Evolutionary conservation across 2,113 vertebrate species (phyloP), one percentile per base, ranked within the genome.

Genomic region (Ictalurus furcatus): DNA sequence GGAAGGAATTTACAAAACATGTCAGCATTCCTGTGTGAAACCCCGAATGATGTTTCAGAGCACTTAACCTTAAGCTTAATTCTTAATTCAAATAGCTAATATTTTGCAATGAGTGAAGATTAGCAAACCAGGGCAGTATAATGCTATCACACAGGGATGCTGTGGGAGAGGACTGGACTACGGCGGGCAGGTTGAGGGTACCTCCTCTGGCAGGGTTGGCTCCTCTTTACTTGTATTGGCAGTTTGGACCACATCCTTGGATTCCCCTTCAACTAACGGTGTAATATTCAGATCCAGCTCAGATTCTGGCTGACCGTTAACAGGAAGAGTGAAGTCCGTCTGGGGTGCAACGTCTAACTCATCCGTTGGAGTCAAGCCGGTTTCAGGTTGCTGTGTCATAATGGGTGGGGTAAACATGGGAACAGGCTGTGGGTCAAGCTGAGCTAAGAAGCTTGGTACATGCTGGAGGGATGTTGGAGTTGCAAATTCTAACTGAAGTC

Each of bases 201-300:
- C 97, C 97, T 97, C 95, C 95, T 93, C 93, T 92, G 11, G 81
- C 58, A 95, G 94, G 90, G 94, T 82, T 65, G 96, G 94, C 78
- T 97, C 96, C 89, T 95, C 95, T 78, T 93, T 89, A 92, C 95
- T 90, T 30, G 85, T 88, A 74, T 95, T 94, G 88, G 94, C 87
- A 0, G 87, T 92, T 48, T 90, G 93, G 61, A 93, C 92, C 90
- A 93, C 80, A 78, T 92, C 84, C 0, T 17, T 19, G 6, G 13
- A 56, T 30, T 54, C 76, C 19, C 54, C 85, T 19, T 5, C 9
- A 34, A 11, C 63, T 74, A 85, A 79, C 19, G 81, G 85, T 76
- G 90, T 90, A 56, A 61, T 76, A 71, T 2, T 65, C 85, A 61
- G 56, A 59, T 90, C 88, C 82, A 58, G 25, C 30, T 79, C 80